These are phyloP conservation scores for Gambelia wislizenii DNA, from an alignment of 2,797 vertebrate species.

Conservation along the genomic window DNA sequence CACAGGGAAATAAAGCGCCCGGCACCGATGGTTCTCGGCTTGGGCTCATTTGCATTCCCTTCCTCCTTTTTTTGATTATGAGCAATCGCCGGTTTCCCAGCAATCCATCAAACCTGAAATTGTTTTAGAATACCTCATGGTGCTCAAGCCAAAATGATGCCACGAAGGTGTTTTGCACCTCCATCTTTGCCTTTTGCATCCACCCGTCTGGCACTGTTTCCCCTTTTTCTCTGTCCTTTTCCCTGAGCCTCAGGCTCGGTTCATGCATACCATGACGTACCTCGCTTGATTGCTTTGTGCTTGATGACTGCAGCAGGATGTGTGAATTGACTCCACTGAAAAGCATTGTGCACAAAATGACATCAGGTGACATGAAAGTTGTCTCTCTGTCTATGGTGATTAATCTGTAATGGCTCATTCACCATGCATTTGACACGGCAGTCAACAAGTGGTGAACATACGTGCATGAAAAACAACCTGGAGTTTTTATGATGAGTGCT, in stretches of 20 bases:
- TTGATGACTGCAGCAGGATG: neutral
- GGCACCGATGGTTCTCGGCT: conserved; percentile 78
- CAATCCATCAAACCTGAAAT: conserved; percentile 80
- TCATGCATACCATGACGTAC: conserved; percentile 6
- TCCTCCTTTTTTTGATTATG: conserved; percentile 78
- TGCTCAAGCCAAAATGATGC: conserved; percentile 58
- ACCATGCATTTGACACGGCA: neutral
- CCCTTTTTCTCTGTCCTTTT: conserved; percentile 31
- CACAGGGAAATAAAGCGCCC: conserved; percentile 78
- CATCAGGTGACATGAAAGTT: conserved; percentile 18
- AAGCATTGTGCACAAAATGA: conserved; percentile 1
- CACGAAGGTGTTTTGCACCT: conserved; percentile 34
- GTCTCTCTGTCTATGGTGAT: neutral
- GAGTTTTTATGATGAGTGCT: neutral
- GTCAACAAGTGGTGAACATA: conserved; percentile 22
- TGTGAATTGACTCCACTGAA: neutral
- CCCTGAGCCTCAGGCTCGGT: neutral
- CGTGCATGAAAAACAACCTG: conserved; percentile 1
- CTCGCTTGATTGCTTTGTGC: neutral
- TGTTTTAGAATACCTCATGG: conserved; percentile 79
- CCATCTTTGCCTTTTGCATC: conserved; percentile 29
- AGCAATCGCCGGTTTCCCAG: conserved; percentile 75
- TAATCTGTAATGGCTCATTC: conserved; percentile 21
- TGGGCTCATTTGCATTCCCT: conserved; percentile 80
- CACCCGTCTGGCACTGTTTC: conserved; percentile 42